Evolutionary conservation across 2,113 vertebrate genomes (phyloP).

Genomic region (Solea senegalensis): DNA sequence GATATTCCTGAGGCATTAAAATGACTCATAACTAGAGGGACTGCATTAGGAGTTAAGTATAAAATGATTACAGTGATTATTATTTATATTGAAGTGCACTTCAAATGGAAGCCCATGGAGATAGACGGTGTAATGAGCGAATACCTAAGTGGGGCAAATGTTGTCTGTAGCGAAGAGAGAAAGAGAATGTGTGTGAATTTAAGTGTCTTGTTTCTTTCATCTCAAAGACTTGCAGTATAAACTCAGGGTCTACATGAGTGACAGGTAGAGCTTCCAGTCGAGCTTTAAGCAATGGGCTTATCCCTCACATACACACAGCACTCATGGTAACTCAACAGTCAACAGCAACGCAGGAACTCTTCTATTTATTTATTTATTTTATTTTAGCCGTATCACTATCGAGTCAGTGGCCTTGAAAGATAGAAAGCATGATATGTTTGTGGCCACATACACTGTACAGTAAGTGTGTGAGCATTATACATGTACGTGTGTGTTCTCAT

Average conservation of each 20-base stretch:
- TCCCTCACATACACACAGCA: constrained; percentile 19
- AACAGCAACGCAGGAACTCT: constrained; percentile 19
- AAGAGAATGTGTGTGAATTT: constrained; percentile 23
- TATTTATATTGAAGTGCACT: constrained; percentile 47
- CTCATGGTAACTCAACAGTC: constrained; percentile 15
- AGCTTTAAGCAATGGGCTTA: constrained; percentile 68
- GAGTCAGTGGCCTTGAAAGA: constrained; percentile 5
- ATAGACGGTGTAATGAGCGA: constrained; percentile 57
- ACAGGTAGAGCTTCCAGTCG: constrained; percentile 67
- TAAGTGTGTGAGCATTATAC: neutral
- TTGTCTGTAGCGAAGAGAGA: constrained; percentile 1
- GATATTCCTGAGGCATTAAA: constrained; percentile 12
- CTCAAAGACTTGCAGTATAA: constrained; percentile 53
- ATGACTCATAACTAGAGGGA: neutral
- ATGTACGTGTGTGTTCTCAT: constrained; percentile 10
- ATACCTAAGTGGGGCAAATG: constrained; percentile 49
- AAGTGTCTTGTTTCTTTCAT: constrained; percentile 58
- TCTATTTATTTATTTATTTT: constrained; percentile 8
- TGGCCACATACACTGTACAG: constrained; percentile 10
- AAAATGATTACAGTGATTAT: constrained; percentile 57
- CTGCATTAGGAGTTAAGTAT: constrained; percentile 9
- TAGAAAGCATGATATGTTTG: constrained; percentile 39
- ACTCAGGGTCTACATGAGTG: constrained; percentile 61
- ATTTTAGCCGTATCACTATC: constrained; percentile 26
- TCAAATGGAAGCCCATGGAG: constrained; percentile 18